Evolutionary conservation across 2,888 invertebrate species (phyloP).

Genomic region (Augochlorella aurata): DNA sequence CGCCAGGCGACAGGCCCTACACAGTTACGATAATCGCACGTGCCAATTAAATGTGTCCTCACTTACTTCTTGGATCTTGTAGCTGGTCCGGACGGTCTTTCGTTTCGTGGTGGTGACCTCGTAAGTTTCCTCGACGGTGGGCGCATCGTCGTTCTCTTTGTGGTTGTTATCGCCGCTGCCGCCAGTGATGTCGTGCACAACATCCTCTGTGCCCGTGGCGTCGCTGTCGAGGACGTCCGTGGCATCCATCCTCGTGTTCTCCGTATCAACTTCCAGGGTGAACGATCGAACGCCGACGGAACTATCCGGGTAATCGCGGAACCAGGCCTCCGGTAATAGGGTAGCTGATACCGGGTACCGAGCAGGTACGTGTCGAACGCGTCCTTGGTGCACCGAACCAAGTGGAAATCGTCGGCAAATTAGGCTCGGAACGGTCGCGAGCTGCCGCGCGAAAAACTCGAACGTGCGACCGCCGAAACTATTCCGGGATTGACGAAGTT

Average conservation of each 20-base stretch:
- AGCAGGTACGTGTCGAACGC: not conserved
- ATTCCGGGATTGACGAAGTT: conserved; percentile 75
- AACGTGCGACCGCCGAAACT: conserved; percentile 63
- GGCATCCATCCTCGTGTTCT: conserved; percentile 76
- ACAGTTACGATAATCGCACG: conserved; percentile 44
- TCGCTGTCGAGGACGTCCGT: conserved; percentile 76
- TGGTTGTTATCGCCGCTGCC: conserved; percentile 26
- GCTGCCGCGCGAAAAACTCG: conserved; percentile 36
- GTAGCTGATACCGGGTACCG: too few species aligned
- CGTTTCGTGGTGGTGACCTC: conserved; percentile 80
- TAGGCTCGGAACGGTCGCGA: not conserved
- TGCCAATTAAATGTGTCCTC: conserved; percentile 46
- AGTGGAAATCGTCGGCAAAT: not conserved
- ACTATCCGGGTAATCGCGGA: not conserved
- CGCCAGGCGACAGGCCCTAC: conserved; percentile 29
- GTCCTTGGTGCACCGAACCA: not conserved
- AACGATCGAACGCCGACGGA: conserved; percentile 20
- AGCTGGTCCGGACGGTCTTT: conserved; percentile 79
- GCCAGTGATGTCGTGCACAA: conserved; percentile 31
- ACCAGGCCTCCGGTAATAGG: not conserved
- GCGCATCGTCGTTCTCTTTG: conserved; percentile 70
- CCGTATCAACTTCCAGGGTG: conserved; percentile 65
- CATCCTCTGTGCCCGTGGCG: conserved; percentile 48
- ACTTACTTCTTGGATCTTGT: conserved; percentile 80
- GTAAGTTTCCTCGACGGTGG: conserved; percentile 79